These are phyloP conservation scores for Nasonia vitripennis DNA, from an alignment of 1,140 invertebrate species.

Conservation along the genomic window DNA sequence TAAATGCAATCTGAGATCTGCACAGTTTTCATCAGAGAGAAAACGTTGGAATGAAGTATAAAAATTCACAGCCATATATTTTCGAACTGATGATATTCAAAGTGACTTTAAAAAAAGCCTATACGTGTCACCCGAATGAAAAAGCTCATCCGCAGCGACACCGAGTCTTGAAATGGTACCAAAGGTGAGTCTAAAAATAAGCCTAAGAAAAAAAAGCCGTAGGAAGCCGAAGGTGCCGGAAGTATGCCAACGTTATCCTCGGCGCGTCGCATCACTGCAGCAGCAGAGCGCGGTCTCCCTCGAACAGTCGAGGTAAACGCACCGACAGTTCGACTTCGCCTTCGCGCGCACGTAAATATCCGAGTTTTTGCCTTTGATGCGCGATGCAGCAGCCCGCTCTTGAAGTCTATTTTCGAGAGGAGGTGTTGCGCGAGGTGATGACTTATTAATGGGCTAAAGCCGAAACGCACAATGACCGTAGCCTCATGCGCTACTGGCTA, in stretches of 20 bases:
- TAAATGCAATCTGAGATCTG: too few relatives aligned
- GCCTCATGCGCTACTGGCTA: not conserved
- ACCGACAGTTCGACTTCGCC: conserved; percentile 10
- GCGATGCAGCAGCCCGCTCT: not conserved
- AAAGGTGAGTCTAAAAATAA: conserved; percentile 14
- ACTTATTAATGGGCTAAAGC: conserved; percentile 38
- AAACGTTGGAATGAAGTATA: not conserved
- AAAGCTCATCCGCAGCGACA: not conserved
- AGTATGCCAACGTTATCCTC: conserved; percentile 35
- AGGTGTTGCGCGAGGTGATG: not conserved
- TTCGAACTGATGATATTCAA: too few relatives aligned
- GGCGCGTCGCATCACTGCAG: not conserved
- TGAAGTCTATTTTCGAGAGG: conserved; percentile 37
- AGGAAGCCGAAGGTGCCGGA: conserved; percentile 39
- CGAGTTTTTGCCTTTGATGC: conserved; percentile 44
- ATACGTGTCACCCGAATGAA: not conserved
- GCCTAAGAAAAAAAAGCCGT: not conserved
- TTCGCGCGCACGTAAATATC: conserved; percentile 30
- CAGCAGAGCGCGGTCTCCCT: not conserved
- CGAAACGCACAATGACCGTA: not conserved
- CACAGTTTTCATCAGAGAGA: not conserved
- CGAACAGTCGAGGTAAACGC: conserved; percentile 4
- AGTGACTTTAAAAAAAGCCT: not conserved
- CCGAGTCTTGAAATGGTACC: not conserved
- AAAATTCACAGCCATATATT: too few relatives aligned